Evolutionary conservation across 2,797 vertebrate species (phyloP), one percentile per base, ranked within the genome.

Genomic region (Pseudochirops corinnae): DNA sequence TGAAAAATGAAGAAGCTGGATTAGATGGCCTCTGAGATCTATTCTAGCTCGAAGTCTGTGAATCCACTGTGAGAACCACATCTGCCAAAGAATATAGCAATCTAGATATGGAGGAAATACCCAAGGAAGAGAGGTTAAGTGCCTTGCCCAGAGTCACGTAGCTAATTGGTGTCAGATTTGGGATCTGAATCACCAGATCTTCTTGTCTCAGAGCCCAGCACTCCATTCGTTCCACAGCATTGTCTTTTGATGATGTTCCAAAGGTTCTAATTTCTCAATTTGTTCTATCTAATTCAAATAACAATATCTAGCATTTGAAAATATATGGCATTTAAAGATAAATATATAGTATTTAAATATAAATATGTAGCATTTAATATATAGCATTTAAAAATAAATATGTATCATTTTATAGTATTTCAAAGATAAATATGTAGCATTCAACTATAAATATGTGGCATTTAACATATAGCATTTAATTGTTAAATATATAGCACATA

Each of bases 201-300:
- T 50, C 39, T 50, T 50, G 21, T 50, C n/a, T 82, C n/a, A 82
- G n/a, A 82, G 7, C 16, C n/a, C 7, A 82, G 29, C 4, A n/a
- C 4, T 67, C 31, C 11, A 57, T 26, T 57, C 58, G 12, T 60
- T 60, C n/a, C 18, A 39, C 18, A 39, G n/a, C 67, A 82, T 6
- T 46, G 10, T 26, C 74, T 87, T 87, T 87, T 26, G 46, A 50
- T 26, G 21, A 87, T 24, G 3, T 9, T 87, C 9, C 39, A 50
- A 50, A 50, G 3, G 39, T 94, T 95, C 62, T 96, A 60, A 1
- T 56, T 26, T 4, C 3, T 82, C 29, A 90, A 93, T 56, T 92
- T 60, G 91, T 92, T 95, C 67, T 93, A 52, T 67, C 58, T 90
- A 52, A 58, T 56, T 90, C 94, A 91, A 87, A 87, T 87, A 74